A percentile compares a stretch with the other conserved stretches of the same genome.
Conservation (phyloP, 1,140 invertebrate genomes). For the Trachymyrmex septentrionalis region DNA sequence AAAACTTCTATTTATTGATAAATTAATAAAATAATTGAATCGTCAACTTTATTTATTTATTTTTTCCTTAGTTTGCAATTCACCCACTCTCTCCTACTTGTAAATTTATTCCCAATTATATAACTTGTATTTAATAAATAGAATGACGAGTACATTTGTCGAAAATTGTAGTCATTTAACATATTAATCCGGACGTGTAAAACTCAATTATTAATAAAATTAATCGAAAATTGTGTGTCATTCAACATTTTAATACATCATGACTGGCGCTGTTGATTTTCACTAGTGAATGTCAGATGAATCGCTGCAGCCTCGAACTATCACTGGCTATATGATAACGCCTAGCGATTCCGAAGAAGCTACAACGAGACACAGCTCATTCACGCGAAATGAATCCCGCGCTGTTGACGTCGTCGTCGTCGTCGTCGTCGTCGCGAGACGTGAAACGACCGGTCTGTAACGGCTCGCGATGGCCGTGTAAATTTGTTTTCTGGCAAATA, state of each 20-base stretch:
- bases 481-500: slow-evolving; percentile 48
- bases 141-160: neutral
- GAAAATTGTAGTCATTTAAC: neutral
- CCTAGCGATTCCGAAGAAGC: neutral
- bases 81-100: no score
- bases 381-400: slow-evolving; percentile 70
- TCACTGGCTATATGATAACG: neutral
- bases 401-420: slow-evolving; percentile 5
- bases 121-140: neutral
- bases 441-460: slow-evolving; percentile 35
- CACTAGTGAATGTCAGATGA: neutral
- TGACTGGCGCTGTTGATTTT: slow-evolving; percentile 5
- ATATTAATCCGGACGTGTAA: neutral
- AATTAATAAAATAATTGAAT: no score
- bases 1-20: no score
- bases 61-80: no score
- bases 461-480: slow-evolving; percentile 43
- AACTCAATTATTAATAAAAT: neutral
- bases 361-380: slow-evolving; percentile 60
- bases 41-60: no score
- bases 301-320: slow-evolving; percentile 12
- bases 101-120: neutral
- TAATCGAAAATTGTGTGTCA: slow-evolving; percentile 1
- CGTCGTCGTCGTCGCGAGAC: slow-evolving; percentile 12
- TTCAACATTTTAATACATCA: slow-evolving; percentile 25